Base-by-base conservation (phyloP, 1,140 invertebrate genomes). In the Heliconius himera region DNA sequence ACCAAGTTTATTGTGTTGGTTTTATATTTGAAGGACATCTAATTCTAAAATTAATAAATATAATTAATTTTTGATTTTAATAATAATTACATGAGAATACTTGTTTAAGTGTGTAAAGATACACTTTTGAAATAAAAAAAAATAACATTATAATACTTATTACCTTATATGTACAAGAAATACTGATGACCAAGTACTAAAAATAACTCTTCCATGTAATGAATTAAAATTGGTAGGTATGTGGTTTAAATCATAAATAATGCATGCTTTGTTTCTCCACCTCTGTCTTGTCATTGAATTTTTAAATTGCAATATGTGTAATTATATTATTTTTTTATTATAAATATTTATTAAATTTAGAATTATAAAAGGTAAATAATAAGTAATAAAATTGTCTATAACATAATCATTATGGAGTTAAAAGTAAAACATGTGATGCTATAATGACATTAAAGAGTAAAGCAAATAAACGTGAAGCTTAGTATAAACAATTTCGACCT, bases 141-240 rank as follows among this genome's bases (percentile, higher is more conserved):
- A 56, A 26, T 29, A 29, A 11, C 26, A 26, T 26, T 29, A 16
- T 29, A 6, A 16, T 4, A 66, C 60, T 66, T 66, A 66, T 66
- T 66, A 66, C 60, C 60, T 66, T 66, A 66, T 29, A 29, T 66
- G 60, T 66, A 66, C 13, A 66, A 29, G 60, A 66, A 26, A 66
- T 66, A 66, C 60, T 66, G 60, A 66, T 66, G 60, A 66, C 60
- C 11, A 26, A 66, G 60, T 66, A 66, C 60, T 66, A 66, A 66
- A 66, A 72, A 72, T 72, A 38, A 72, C 70, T 72, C n/a, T 38
- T 41, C 11, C 13, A 41, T 13, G 18, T 38, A 72, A 22, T n/a
- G 66, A 71, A 77, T 70, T 66, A 26, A 71, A 77, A 77, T 70
- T 41, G 66, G 6, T 66, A 29, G 22, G 26, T 66, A 66, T 29